Evolutionary conservation across 2,888 invertebrate species (phyloP).

Genomic region (Campoplex capitator): DNA sequence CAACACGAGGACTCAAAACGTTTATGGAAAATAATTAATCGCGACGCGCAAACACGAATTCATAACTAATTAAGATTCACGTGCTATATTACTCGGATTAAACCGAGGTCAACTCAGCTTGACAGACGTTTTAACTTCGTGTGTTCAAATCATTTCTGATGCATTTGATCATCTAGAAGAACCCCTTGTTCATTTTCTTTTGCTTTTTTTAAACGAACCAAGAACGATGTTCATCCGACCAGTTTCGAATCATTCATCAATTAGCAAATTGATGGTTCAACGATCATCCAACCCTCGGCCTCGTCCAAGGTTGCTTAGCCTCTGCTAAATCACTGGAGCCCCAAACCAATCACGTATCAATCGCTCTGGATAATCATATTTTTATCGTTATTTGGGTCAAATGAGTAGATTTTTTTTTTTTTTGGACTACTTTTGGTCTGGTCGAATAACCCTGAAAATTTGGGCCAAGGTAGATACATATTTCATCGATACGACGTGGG

Average conservation of each 20-base stretch:
- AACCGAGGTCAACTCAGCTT: not conserved
- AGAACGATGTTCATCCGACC: not conserved
- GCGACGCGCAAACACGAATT: not conserved
- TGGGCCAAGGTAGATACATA: conserved; percentile 60
- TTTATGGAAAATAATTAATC: conserved; percentile 54
- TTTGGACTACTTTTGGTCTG: conserved; percentile 4
- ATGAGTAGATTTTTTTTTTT: not conserved
- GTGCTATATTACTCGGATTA: not conserved
- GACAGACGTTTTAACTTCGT: not conserved
- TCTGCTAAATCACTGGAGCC: too few relatives aligned
- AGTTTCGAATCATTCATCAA: not conserved
- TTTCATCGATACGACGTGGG: conserved; percentile 40
- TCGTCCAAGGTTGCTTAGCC: too few relatives aligned
- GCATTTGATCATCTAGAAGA: too few relatives aligned
- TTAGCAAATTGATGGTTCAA: too few relatives aligned
- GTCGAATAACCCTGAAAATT: conserved; percentile 32
- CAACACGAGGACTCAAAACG: not conserved
- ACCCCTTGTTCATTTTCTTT: too few relatives aligned
- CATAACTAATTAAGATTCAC: conserved; percentile 8
- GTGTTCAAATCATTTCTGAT: not conserved
- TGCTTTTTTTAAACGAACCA: too few relatives aligned
- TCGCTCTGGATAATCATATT: not conserved
- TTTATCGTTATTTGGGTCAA: not conserved
- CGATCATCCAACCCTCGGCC: too few relatives aligned
- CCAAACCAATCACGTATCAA: too few relatives aligned